Conservation (phyloP, 2,888 invertebrate species). For the Acronicta psi region DNA sequence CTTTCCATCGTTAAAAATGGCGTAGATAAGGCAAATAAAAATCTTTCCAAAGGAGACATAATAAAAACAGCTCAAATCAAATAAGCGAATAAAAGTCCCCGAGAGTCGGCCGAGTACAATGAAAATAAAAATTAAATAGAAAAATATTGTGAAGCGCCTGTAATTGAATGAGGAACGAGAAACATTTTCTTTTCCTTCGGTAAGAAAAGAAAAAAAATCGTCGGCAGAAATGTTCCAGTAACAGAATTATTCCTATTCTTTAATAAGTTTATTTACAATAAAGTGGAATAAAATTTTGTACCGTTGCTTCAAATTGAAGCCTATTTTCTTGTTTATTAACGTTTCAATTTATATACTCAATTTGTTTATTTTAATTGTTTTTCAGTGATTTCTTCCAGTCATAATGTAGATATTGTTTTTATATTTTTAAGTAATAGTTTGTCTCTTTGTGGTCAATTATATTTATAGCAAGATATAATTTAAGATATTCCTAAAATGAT, state of each 20-base stretch:
- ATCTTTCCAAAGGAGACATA: slow-evolving; percentile 40
- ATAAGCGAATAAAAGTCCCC: slow-evolving; percentile 70
- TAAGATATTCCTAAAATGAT: too few species aligned
- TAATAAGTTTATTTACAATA: slow-evolving; percentile 86
- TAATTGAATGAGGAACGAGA: slow-evolving; percentile 81
- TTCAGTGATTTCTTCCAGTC: not conserved
- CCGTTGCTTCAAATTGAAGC: slow-evolving; percentile 52
- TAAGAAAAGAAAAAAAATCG: slow-evolving; percentile 59
- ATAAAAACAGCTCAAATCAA: slow-evolving; percentile 67
- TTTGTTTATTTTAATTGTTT: slow-evolving; percentile 17
- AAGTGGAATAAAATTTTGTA: slow-evolving; percentile 68
- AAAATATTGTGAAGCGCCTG: slow-evolving; percentile 81
- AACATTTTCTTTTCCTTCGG: slow-evolving; percentile 64
- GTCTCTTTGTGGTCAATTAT: too few species aligned
- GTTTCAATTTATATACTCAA: slow-evolving; percentile 26
- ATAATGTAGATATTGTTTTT: not conserved
- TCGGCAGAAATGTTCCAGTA: slow-evolving; percentile 71
- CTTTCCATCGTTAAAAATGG: slow-evolving; percentile 6
- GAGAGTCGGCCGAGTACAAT: slow-evolving; percentile 72
- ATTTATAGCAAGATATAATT: too few species aligned
- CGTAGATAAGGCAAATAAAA: slow-evolving; percentile 27
- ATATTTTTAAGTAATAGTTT: not conserved
- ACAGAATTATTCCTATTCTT: slow-evolving; percentile 84
- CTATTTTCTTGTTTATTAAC: slow-evolving; percentile 42
- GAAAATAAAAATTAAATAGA: slow-evolving; percentile 84